Conservation (phyloP, 2,113 vertebrate species). For the Caranx ignobilis region DNA sequence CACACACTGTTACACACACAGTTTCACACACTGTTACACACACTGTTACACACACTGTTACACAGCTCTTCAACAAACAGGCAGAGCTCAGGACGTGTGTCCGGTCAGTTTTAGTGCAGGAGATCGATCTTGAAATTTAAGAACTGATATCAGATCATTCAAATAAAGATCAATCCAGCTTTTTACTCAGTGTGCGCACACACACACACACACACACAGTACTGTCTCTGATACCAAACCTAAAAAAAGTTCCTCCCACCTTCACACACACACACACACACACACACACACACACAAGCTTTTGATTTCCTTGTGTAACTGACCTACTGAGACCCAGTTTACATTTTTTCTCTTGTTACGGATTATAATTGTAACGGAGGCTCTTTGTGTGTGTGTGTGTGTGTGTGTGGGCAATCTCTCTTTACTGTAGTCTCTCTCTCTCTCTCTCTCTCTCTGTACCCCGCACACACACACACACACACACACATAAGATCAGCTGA, state of each 20-base stretch:
- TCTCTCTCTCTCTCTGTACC: neutral
- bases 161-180: too few relatives aligned
- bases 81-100: too few relatives aligned
- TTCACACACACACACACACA: too few relatives aligned
- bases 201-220: neutral
- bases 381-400: constrained; percentile 1
- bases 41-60: too few relatives aligned
- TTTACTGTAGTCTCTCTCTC: neutral
- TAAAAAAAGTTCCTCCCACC: neutral
- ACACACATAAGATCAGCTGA: constrained; percentile 56
- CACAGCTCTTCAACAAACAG: too few relatives aligned
- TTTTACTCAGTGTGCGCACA: too few relatives aligned
- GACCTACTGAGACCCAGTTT: neutral
- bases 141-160: too few relatives aligned
- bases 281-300: neutral
- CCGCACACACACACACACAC: neutral
- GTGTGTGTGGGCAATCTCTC: constrained; percentile 12
- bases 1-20: too few relatives aligned
- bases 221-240: neutral
- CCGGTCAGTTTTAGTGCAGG: too few relatives aligned
- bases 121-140: too few relatives aligned
- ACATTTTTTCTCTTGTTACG: neutral
- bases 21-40: too few relatives aligned
- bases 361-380: neutral
- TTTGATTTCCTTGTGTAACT: neutral